Conservation (phyloP, 1,140 invertebrate genomes). For the Melipona quadrifasciata region DNA sequence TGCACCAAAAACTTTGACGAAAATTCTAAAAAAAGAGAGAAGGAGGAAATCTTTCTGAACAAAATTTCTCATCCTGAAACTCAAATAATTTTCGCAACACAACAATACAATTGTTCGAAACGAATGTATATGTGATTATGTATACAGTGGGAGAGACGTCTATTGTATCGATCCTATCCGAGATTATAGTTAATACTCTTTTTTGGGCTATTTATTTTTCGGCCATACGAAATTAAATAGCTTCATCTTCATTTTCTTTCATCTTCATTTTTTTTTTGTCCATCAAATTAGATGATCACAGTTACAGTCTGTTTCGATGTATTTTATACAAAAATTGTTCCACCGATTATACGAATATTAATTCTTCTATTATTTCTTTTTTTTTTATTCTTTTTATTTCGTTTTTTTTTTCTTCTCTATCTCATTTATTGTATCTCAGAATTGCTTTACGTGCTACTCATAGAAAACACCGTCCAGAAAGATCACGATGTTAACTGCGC, state of each 20-base stretch:
- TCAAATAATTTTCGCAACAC: background rate
- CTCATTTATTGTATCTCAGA: conserved; percentile 61
- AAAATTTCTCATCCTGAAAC: background rate
- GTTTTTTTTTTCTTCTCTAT: background rate
- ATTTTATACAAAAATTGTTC: conserved; percentile 57
- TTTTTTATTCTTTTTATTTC: background rate
- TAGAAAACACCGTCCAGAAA: conserved; percentile 38
- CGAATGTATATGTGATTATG: background rate
- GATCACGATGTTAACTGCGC: background rate
- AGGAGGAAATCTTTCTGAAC: background rate
- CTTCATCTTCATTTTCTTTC: conserved; percentile 23
- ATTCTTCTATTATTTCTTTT: background rate
- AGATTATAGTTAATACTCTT: conserved; percentile 29
- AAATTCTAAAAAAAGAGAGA: background rate
- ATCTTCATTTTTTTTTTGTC: conserved; percentile 1
- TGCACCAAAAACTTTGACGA: background rate
- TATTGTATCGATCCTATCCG: conserved; percentile 40
- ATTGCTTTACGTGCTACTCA: conserved; percentile 62
- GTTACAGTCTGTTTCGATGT: conserved; percentile 49
- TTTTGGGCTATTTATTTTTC: conserved; percentile 23
- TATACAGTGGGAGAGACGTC: background rate
- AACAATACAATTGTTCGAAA: conserved; percentile 1
- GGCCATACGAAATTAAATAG: conserved; percentile 55
- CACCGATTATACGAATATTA: conserved; percentile 54
- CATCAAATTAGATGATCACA: conserved; percentile 49